Base-by-base conservation (phyloP, 2,797 vertebrate genomes). In the Trichosurus vulpecula region DNA sequence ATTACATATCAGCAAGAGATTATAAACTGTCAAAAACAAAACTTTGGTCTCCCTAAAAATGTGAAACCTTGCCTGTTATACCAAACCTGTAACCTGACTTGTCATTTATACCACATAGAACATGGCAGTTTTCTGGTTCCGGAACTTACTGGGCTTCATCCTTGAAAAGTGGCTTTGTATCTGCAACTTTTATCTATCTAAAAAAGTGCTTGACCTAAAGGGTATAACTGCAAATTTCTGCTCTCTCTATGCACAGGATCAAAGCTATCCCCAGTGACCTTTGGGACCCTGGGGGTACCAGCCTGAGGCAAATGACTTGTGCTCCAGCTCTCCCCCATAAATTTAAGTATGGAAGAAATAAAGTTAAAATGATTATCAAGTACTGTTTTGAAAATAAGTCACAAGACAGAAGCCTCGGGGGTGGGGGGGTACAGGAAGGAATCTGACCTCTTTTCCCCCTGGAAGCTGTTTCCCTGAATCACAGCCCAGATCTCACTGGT, bases 201-300 rank as follows among this genome's bases (percentile, higher is more conserved):
- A 87, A 95, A 35, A 53, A 95, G 55, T 93, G 92, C 52, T 41
- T n/a, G 35, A 54, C 95, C 81, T 91, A 3, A 27, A 94, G 81
- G 35, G 74, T n/a, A 90, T 47, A 10, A 10, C 29, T 66, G 55
- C 30, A 61, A 61, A 61, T 58, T 52, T 93, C 47, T 95, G 31
- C 4, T 94, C 41, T 14, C 22, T 55, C 13, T 53, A 47, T 10
- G 11, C 52, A 52, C 0, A 93, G 19, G 92, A 93, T 90, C 57
- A 25, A 61, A 14, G 52, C 51, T 92, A 19, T 51, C 94, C 66
- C 55, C 90, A 41, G 14, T 14, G 31, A 31, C 31, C 31, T 61
- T 61, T 61, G 31, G 52, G 52, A 91, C 22, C n/a, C 53, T 93
- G 22, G 51, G 66, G 12, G 22, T 4, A 61, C n/a, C 30, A 93